These are phyloP conservation scores for Chaetophractus vellerosus DNA, from an alignment of 2,797 vertebrate genomes.

Conservation along the genomic window DNA sequence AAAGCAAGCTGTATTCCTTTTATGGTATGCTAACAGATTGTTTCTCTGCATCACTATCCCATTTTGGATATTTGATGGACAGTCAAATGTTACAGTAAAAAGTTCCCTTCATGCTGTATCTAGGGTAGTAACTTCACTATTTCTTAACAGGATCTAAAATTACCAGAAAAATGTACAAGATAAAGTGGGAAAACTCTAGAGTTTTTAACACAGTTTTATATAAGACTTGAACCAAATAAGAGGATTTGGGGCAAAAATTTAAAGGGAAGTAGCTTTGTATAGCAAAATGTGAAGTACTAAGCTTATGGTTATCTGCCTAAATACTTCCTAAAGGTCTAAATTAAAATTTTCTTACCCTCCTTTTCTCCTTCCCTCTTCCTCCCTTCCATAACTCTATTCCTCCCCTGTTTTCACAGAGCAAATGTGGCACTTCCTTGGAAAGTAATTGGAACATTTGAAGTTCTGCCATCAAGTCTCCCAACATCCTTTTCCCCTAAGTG, in stretches of 20 bases:
- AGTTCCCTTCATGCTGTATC: slow-evolving; percentile 36
- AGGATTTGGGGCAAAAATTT: neutral
- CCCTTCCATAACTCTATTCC: slow-evolving; percentile 34
- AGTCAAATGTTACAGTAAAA: neutral
- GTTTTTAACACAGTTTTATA: slow-evolving; percentile 34
- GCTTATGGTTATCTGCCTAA: neutral
- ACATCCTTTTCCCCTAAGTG: neutral
- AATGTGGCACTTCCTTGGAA: slow-evolving; percentile 90
- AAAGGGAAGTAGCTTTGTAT: slow-evolving; percentile 48
- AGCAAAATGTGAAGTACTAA: neutral
- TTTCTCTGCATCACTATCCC: slow-evolving; percentile 65
- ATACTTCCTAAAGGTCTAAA: neutral
- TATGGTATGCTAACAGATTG: slow-evolving; percentile 68
- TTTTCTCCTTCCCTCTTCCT: neutral
- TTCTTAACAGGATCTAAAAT: slow-evolving; percentile 21
- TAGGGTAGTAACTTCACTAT: neutral
- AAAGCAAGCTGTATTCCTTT: slow-evolving; percentile 75
- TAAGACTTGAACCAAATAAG: neutral
- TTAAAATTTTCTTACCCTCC: neutral
- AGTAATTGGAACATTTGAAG: slow-evolving; percentile 80
- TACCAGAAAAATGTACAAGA: neutral
- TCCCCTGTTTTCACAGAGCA: slow-evolving; percentile 85
- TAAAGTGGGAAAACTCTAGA: neutral
- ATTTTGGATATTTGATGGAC: slow-evolving; percentile 61
- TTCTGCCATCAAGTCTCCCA: slow-evolving; percentile 63